Evolutionary conservation across 2,888 invertebrate genomes (phyloP).

Genomic region (Nephrocerus scutellatus): DNA sequence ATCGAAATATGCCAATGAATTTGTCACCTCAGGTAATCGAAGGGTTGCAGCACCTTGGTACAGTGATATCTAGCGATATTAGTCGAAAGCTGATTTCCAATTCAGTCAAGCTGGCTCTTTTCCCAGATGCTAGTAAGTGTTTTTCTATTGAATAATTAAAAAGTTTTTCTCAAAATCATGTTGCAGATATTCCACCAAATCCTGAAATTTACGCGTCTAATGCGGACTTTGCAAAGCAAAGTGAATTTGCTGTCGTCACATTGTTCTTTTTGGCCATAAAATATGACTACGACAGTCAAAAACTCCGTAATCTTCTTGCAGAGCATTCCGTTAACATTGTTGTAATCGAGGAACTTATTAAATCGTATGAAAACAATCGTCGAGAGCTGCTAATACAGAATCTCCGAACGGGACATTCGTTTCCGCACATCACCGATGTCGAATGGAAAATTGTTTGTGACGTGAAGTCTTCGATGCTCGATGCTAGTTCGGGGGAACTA

Average conservation of each 20-base stretch:
- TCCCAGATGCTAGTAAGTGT: slow-evolving; percentile 43
- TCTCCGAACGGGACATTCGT: slow-evolving; percentile 36
- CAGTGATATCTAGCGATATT: slow-evolving; percentile 31
- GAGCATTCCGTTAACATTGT: slow-evolving; percentile 27
- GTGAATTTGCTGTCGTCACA: slow-evolving; percentile 43
- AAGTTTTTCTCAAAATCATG: not conserved
- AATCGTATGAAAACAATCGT: slow-evolving; percentile 39
- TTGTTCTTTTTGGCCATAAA: slow-evolving; percentile 40
- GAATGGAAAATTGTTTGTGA: slow-evolving; percentile 46
- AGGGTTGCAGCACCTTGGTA: slow-evolving; percentile 39
- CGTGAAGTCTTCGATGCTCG: slow-evolving; percentile 41
- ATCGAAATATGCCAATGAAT: slow-evolving; percentile 21
- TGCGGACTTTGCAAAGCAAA: slow-evolving; percentile 42
- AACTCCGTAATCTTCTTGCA: slow-evolving; percentile 36
- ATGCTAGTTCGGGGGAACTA: slow-evolving; percentile 36
- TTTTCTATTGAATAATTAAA: not conserved
- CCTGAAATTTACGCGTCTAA: slow-evolving; percentile 45
- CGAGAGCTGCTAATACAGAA: slow-evolving; percentile 39
- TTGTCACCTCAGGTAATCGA: slow-evolving; percentile 38
- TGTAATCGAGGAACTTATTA: slow-evolving; percentile 37
- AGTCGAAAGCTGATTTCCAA: slow-evolving; percentile 42
- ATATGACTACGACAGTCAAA: slow-evolving; percentile 33
- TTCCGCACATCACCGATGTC: slow-evolving; percentile 43
- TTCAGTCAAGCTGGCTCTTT: slow-evolving; percentile 40
- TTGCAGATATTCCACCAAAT: slow-evolving; percentile 41